Evolutionary conservation across 1,140 invertebrate species (phyloP), one percentile per base, ranked within the genome.

Genomic region (Sarcophaga peregrina): DNA sequence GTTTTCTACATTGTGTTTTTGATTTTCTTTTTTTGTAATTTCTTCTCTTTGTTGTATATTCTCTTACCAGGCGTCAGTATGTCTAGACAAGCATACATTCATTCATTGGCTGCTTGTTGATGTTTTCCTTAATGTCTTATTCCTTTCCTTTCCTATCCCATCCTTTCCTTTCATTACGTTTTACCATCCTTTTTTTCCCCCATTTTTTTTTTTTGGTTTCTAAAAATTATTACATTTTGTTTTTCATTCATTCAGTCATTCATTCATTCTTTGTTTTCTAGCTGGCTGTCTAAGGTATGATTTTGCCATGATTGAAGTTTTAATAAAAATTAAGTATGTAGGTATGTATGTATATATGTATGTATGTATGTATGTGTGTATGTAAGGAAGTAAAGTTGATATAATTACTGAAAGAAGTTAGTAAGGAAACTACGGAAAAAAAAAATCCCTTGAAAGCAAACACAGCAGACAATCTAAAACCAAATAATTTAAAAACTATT

Each of bases 81-180:
- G 54, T 58, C 54, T 58, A 58, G 54, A 58, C 54, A 58, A 58
- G 54, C 54, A 58, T n/a, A 58, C 13, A 58, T 58, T 58, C 13
- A 58, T 58, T 58, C 54, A 58, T 58, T 58, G 54, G 54, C 54
- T 58, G 54, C 54, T 58, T 58, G 54, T 58, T 58, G 54, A 58
- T 58, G 54, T 58, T 58, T 58, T n/a, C 54, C n/a, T 58, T 58
- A 58, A 58, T n/a, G 13, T 58, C 54, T n/a, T 58, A 58, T 58
- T 58, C 25, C 25, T 58, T 58, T 58, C 54, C 25, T 37, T 37
- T 37, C 25, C 25, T 37, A 37, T 37, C 25, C 25, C 4, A 37
- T 37, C 25, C 25, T 37, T 37, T 37, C 25, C 25, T 37, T 37
- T 37, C 4, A 37, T 37, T 37, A 37, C 25, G 25, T 37, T 37